Percentiles rank a stretch among this genome's conserved stretches.
Evolutionary conservation across 2,797 vertebrate species (phyloP).

Genomic region (Acanthurus lineatus): DNA sequence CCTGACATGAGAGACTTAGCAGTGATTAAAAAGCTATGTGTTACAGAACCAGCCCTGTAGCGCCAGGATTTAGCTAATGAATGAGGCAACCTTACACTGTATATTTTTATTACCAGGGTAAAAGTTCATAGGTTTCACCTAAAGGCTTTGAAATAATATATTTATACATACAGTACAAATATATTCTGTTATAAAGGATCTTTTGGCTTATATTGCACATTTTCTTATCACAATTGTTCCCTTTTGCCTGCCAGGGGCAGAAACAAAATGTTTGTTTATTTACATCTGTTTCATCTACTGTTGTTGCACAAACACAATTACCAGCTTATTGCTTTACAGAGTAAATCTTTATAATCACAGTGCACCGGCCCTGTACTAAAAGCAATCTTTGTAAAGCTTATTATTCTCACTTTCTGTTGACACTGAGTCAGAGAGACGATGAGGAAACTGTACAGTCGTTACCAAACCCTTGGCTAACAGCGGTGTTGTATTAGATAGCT

Average conservation of each 20-base stretch:
- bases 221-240: neutral
- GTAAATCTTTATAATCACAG: neutral
- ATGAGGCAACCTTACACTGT: conserved; percentile 12
- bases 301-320: neutral
- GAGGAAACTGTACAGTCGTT: neutral
- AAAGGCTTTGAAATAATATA: neutral
- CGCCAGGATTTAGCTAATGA: conserved; percentile 18
- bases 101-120: conserved; percentile 10
- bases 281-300: too few species aligned
- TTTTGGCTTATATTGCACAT: neutral
- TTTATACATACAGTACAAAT: conserved; percentile 1
- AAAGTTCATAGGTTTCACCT: conserved; percentile 10
- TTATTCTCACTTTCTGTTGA: neutral
- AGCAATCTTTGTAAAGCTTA: neutral
- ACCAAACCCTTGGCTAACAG: neutral
- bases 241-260: neutral
- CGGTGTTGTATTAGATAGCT: neutral
- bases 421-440: neutral
- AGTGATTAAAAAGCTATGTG: conserved; percentile 15
- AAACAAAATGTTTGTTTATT: neutral
- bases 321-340: neutral
- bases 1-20: conserved; percentile 7
- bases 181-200: neutral
- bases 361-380: neutral
- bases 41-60: conserved; percentile 12